Base-by-base conservation (phyloP, 1,140 invertebrate genomes). In the Leptinotarsa defecta region DNA sequence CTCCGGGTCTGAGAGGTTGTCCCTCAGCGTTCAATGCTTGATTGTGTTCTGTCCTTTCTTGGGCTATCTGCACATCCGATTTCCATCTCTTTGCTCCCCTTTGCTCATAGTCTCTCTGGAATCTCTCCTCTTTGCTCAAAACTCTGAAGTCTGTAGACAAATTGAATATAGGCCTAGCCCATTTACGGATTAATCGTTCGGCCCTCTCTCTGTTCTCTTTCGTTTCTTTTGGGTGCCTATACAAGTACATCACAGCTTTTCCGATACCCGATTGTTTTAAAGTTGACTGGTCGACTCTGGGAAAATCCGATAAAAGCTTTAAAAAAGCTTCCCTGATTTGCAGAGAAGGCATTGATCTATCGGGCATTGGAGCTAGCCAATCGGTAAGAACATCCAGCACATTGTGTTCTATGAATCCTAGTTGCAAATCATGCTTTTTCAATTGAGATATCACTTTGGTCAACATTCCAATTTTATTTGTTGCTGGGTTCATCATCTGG, bases 231-330 rank as follows among this genome's bases (percentile, higher is more conserved):
- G 98, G 98, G 88, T 99, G 98, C 85, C 99, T 99, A 86, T 97
- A 99, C 13, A 99, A 89, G 88, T 99, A 99, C 98, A 99, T 99
- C 0, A 99, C 96, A 77, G 98, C 98, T 87, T 99, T 98, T 43
- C 98, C 95, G 81, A 98, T 96, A 62, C 98, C 96, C 62, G 96
- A 98, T 78, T 95, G 93, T 86, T 98, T 99, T 65, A 99, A 86
- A 67, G 94, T 92, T 34, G 92, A 91, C 83, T 96, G 94, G 84
- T 96, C 95, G 76, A 98, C 92, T 67, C 91, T 88, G 27, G 96
- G 96, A 87, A 98, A 98, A 87, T 97, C 95, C 82, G 89, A 89
- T 24, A 99, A 88, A 74, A 98, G 88, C 86, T 94, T 95, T 1
- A 99, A 88, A 76, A 99, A 90, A 81, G 88, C 91, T 82, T 98